These are phyloP conservation scores for Leucosticte australis DNA, from an alignment of 2,113 vertebrate species.

Conservation along the genomic window DNA sequence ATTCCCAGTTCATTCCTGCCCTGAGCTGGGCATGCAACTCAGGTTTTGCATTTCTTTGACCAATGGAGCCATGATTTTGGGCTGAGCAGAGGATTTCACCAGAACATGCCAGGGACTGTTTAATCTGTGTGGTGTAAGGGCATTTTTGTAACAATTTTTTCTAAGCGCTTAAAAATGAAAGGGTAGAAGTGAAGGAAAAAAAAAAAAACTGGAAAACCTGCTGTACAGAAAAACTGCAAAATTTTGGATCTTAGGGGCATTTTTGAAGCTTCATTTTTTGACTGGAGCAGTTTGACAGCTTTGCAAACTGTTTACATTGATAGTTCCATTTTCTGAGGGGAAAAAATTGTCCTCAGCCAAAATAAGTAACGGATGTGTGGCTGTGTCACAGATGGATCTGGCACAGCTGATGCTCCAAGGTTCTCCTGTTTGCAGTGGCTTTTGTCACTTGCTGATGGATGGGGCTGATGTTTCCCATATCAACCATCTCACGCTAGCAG, in stretches of 20 bases:
- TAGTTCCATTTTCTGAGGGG: neutral
- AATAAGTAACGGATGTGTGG: neutral
- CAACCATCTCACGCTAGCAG: neutral
- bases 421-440: neutral
- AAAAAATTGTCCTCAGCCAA: neutral
- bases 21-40: neutral
- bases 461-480: neutral
- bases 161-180: neutral
- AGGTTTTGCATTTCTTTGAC: neutral
- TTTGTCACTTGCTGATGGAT: neutral
- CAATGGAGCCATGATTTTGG: neutral
- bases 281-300: neutral
- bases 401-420: neutral
- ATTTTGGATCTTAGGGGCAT: neutral
- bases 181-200: neutral
- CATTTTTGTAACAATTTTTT: neutral
- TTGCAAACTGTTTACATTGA: neutral
- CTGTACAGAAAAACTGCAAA: neutral
- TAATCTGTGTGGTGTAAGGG: neutral
- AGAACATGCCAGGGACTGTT: neutral
- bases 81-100: neutral
- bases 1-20: neutral
- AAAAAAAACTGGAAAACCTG: neutral
- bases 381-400: neutral
- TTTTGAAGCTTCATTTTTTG: neutral